Conservation (phyloP, 2,888 invertebrate genomes). For the Sesia apiformis region DNA sequence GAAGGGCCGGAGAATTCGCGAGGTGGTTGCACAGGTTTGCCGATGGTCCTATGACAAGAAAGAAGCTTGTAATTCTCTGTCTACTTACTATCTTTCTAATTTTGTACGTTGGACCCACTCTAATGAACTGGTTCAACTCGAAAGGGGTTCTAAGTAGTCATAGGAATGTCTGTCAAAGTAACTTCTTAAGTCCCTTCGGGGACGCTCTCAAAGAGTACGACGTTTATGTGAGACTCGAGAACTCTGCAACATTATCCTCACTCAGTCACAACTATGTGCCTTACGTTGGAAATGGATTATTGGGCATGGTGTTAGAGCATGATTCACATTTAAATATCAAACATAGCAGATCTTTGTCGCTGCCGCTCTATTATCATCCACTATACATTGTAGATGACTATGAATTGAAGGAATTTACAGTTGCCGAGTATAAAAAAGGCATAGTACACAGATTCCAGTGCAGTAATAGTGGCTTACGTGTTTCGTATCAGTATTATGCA, state of each 20-base stretch:
- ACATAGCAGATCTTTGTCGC: slow-evolving; percentile 77
- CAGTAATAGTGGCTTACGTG: slow-evolving; percentile 75
- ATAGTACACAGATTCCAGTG: slow-evolving; percentile 81
- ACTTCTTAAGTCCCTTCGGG: slow-evolving; percentile 76
- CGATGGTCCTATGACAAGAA: slow-evolving; percentile 65
- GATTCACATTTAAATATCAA: slow-evolving; percentile 80
- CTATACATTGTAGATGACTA: slow-evolving; percentile 71
- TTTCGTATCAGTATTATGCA: slow-evolving; percentile 82
- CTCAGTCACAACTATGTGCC: slow-evolving; percentile 78
- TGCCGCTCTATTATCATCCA: slow-evolving; percentile 80
- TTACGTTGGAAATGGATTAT: slow-evolving; percentile 83
- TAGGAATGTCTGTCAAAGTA: slow-evolving; percentile 78
- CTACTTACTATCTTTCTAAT: slow-evolving; percentile 74
- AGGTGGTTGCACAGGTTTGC: slow-evolving; percentile 59
- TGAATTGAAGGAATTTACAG: slow-evolving; percentile 77
- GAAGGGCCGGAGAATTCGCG: slow-evolving; percentile 57
- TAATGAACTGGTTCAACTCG: slow-evolving; percentile 76
- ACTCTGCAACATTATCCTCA: slow-evolving; percentile 58
- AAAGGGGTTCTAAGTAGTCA: slow-evolving; percentile 55
- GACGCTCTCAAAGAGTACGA: slow-evolving; percentile 78
- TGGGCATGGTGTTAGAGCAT: slow-evolving; percentile 78
- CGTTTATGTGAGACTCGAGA: slow-evolving; percentile 77
- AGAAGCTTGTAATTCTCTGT: slow-evolving; percentile 62
- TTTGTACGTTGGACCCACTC: slow-evolving; percentile 78
- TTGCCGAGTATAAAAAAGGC: slow-evolving; percentile 80